These are phyloP conservation scores for Noctua fimbriata DNA, from an alignment of 2,888 invertebrate species.

Conservation along the genomic window DNA sequence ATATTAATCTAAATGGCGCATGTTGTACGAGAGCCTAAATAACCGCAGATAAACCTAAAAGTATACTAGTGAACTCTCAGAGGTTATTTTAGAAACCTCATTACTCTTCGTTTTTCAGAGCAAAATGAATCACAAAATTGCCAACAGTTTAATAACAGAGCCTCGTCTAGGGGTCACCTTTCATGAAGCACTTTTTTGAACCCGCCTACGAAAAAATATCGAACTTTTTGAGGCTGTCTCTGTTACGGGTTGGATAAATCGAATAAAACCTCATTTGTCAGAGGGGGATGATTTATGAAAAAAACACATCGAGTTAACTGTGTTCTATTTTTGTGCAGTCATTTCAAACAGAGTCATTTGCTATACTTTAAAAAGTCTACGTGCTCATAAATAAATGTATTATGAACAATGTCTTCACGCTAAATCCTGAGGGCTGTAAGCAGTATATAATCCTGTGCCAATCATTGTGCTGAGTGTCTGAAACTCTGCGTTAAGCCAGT, in stretches of 20 bases:
- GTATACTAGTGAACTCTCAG: slow-evolving; percentile 23
- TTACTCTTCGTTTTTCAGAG: slow-evolving; percentile 43
- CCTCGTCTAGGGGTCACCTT: slow-evolving; percentile 51
- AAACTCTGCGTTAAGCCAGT: slow-evolving; percentile 34
- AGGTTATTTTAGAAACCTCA: slow-evolving; percentile 30
- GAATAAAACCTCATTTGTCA: slow-evolving; percentile 55
- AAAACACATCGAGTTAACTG: slow-evolving; percentile 8
- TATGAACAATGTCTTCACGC: slow-evolving; percentile 11
- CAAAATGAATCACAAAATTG: slow-evolving; percentile 58
- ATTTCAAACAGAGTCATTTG: slow-evolving; percentile 16
- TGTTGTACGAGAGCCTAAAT: slow-evolving; percentile 31
- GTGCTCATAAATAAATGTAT: not conserved
- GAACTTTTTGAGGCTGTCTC: slow-evolving; percentile 26
- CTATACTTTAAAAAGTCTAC: slow-evolving; percentile 20
- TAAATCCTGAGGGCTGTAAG: slow-evolving; percentile 18
- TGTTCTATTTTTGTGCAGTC: not conserved
- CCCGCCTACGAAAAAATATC: slow-evolving; percentile 35
- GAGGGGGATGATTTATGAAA: slow-evolving; percentile 37
- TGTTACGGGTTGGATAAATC: slow-evolving; percentile 26
- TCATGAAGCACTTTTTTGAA: slow-evolving; percentile 42
- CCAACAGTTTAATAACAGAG: slow-evolving; percentile 54
- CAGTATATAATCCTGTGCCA: slow-evolving; percentile 38
- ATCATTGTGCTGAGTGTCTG: slow-evolving; percentile 25
- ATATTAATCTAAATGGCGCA: slow-evolving; percentile 41
- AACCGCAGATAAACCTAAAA: slow-evolving; percentile 24